Evolutionary conservation across 2,113 vertebrate species (phyloP).

Genomic region (Pollachius pollachius): DNA sequence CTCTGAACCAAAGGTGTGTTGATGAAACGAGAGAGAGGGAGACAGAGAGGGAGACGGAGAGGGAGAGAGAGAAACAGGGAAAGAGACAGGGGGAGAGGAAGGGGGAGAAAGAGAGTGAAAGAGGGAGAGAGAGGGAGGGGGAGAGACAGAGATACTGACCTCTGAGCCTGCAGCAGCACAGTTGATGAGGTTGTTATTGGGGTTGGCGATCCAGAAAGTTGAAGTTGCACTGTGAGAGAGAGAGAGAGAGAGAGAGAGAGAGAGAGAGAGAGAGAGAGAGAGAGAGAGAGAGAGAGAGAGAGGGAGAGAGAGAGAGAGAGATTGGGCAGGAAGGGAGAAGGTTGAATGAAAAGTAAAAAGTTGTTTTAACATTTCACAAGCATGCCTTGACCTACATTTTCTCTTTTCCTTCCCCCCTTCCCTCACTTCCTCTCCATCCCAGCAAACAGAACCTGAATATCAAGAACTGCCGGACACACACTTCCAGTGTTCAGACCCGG

Average conservation of each 20-base stretch:
- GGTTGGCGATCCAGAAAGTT: constrained; percentile 98
- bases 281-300: not conserved
- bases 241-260: constrained; percentile 36
- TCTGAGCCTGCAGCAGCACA: constrained; percentile 94
- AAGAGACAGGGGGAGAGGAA: not conserved
- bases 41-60: too few relatives aligned
- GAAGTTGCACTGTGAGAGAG: constrained; percentile 83
- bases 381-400: too few relatives aligned
- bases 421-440: too few relatives aligned
- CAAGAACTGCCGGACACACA: too few relatives aligned
- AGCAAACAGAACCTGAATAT: too few relatives aligned
- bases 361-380: too few relatives aligned
- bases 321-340: too few relatives aligned
- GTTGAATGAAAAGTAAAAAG: too few relatives aligned
- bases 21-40: constrained; percentile 24
- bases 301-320: too few relatives aligned
- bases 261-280: constrained; percentile 13
- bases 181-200: constrained; percentile 95
- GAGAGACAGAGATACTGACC: constrained; percentile 71
- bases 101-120: constrained; percentile 1
- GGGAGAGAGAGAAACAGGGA: too few relatives aligned
- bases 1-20: constrained; percentile 38
- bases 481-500: too few relatives aligned
- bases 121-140: not conserved
- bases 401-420: too few relatives aligned